Conservation (phyloP, 1,140 invertebrate species). For the Ceratosolen fusciceps region DNA sequence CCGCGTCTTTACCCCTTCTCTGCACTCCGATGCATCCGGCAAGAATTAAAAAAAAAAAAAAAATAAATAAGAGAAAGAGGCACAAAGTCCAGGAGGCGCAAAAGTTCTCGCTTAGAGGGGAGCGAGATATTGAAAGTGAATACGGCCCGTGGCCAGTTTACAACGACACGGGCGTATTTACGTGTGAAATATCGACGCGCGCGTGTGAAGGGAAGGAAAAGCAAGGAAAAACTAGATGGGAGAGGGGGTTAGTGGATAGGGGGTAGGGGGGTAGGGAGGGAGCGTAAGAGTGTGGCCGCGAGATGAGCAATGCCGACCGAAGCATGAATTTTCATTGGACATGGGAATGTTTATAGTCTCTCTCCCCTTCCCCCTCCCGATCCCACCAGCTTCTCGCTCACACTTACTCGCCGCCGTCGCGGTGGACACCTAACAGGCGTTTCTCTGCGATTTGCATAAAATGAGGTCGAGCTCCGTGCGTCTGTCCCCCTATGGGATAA, state of each 20-base stretch:
- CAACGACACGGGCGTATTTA: too few species aligned
- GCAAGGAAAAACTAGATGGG: background rate
- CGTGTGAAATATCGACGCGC: background rate
- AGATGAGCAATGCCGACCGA: background rate
- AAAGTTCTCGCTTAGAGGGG: background rate
- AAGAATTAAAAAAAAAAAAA: background rate
- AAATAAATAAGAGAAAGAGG: background rate
- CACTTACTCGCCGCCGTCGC: slow-evolving; percentile 13
- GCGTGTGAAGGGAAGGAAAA: background rate
- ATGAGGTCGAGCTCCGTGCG: slow-evolving; percentile 49
- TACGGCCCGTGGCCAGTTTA: too few species aligned
- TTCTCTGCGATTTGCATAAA: slow-evolving; percentile 60
- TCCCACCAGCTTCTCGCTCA: slow-evolving; percentile 7
- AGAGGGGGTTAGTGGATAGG: background rate
- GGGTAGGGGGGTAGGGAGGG: background rate
- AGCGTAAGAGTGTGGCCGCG: background rate
- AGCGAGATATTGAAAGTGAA: slow-evolving; percentile 6
- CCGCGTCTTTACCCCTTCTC: too few species aligned
- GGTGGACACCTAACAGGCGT: slow-evolving; percentile 56
- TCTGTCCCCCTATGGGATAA: background rate
- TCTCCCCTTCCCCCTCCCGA: slow-evolving; percentile 10
- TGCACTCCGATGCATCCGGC: too few species aligned
- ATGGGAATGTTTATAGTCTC: slow-evolving; percentile 33
- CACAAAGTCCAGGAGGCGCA: background rate
- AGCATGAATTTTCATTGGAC: slow-evolving; percentile 47